Evolutionary conservation across 2,113 vertebrate species (phyloP).

Genomic region (Datnioides undecimradiatus): DNA sequence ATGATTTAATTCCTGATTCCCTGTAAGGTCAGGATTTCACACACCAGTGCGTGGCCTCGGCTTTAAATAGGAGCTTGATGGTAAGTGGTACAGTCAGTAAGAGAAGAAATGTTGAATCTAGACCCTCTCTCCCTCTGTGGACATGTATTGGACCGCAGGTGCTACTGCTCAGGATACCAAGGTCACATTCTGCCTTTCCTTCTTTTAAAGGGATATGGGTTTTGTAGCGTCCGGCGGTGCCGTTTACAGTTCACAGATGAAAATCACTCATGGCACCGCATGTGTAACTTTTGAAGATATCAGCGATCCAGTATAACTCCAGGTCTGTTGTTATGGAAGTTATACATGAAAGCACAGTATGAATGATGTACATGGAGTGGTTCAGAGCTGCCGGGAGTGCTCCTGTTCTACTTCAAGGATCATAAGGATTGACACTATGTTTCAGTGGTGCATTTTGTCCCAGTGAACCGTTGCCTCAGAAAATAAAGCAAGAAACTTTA

Average conservation of each 20-base stretch:
- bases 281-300: constrained; percentile 15
- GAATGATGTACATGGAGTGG: background rate
- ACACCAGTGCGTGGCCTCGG: constrained; percentile 33
- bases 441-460: background rate
- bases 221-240: background rate
- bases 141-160: background rate
- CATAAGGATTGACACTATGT: background rate
- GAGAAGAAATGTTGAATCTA: background rate
- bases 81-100: constrained; percentile 25
- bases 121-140: background rate
- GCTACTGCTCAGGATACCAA: background rate
- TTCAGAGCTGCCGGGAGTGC: background rate
- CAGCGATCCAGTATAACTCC: background rate
- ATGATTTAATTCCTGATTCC: constrained; percentile 62
- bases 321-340: constrained; percentile 11
- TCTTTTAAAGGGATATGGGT: background rate
- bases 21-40: constrained; percentile 69
- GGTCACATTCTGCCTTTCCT: background rate
- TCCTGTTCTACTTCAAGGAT: background rate
- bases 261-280: background rate
- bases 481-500: background rate
- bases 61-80: constrained; percentile 35
- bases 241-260: constrained; percentile 2
- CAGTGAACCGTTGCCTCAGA: background rate
- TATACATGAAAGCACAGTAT: background rate